These are phyloP conservation scores for Platyura marginata DNA, from an alignment of 1,140 invertebrate species.

Conservation along the genomic window DNA sequence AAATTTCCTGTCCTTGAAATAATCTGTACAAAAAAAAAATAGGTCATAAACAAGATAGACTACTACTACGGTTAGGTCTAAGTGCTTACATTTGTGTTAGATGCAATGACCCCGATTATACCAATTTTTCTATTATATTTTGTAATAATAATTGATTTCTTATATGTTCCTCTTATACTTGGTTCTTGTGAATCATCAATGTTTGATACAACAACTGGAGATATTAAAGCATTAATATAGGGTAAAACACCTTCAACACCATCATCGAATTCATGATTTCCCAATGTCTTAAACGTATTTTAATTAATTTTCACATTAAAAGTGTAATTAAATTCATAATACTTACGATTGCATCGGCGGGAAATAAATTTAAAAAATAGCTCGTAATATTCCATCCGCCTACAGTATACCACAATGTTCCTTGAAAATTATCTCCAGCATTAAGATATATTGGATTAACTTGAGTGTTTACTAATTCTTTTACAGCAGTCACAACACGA, in stretches of 20 bases:
- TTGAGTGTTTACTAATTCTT: conserved; percentile 29
- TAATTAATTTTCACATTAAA: background rate
- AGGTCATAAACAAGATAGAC: too few relatives aligned
- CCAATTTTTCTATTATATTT: conserved; percentile 47
- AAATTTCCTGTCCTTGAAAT: conserved; percentile 38
- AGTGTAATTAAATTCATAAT: background rate
- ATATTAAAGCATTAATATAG: conserved; percentile 42
- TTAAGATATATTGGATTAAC: conserved; percentile 51
- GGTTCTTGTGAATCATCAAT: conserved; percentile 54
- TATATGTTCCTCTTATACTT: conserved; percentile 34
- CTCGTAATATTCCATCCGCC: conserved; percentile 53
- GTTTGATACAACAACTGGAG: conserved; percentile 54
- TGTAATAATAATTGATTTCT: conserved; percentile 37
- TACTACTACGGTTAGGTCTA: background rate
- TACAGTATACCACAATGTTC: conserved; percentile 68
- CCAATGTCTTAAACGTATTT: conserved; percentile 39
- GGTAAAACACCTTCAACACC: conserved; percentile 50
- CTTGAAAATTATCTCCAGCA: conserved; percentile 72
- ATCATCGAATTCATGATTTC: conserved; percentile 82
- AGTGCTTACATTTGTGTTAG: conserved; percentile 39
- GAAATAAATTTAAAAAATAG: conserved; percentile 54
- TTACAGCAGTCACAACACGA: conserved; percentile 37
- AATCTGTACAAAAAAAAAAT: conserved; percentile 21
- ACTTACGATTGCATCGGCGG: conserved; percentile 62
- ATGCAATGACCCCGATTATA: conserved; percentile 59